phyloP scores from a whole-genome alignment of 64 coral and sea anemone genomes.

The Stylophora pistillata region DNA sequence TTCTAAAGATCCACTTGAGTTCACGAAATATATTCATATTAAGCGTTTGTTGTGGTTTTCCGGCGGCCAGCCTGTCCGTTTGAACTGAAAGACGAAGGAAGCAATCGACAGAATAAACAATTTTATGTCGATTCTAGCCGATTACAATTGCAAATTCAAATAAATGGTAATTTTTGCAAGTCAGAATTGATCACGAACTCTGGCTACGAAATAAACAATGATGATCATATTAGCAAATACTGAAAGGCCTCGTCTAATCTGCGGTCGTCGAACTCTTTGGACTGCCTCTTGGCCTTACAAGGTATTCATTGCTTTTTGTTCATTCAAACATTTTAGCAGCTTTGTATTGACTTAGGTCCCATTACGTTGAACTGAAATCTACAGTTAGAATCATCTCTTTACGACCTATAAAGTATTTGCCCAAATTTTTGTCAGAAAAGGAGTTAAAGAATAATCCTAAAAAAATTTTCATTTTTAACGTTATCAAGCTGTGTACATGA shows the following conservation, averaged over 20 bases:
- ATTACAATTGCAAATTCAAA: background rate
- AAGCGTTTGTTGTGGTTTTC: background rate
- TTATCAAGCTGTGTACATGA: background rate
- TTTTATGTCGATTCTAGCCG: background rate
- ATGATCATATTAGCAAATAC: background rate
- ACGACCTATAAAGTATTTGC: background rate
- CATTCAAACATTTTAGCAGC: background rate
- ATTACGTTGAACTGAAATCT: slow-evolving; percentile 5
- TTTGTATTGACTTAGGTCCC: background rate
- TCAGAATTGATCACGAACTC: background rate
- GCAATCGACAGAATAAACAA: background rate
- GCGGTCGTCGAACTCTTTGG: background rate
- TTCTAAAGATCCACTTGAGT: no score
- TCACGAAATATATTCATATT: background rate
- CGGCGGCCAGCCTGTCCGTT: background rate
- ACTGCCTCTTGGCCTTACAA: background rate
- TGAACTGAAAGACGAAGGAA: background rate
- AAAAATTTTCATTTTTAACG: background rate
- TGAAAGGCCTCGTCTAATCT: background rate
- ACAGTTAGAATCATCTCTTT: background rate
- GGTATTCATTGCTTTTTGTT: background rate
- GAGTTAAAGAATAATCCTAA: background rate
- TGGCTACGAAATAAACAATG: background rate
- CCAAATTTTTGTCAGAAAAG: background rate
- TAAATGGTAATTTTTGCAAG: background rate